Base-by-base conservation (phyloP, 2,888 invertebrate genomes). In the Andrena praecox region DNA sequence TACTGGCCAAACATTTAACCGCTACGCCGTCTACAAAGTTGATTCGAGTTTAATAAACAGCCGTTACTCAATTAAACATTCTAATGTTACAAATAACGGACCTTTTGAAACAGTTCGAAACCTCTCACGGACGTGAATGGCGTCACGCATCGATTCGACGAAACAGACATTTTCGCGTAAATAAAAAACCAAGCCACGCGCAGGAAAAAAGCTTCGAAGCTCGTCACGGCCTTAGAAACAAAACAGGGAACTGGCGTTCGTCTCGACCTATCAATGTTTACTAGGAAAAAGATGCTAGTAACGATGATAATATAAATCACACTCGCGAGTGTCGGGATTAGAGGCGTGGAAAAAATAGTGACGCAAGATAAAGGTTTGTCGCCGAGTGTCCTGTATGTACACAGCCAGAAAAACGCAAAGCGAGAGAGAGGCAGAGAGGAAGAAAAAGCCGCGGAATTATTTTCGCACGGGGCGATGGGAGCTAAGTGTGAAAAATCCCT, bases 241-340 rank as follows among this genome's bases (percentile, higher is more conserved):
- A 60, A 70, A 66, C 60, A 16, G 10, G 8, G 33, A 42, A 35
- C 16, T 24, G 7, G 8, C 6, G 48, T 42, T 67, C 70, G 67
- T 64, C 52, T 56, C 27, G 35, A 24, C 60, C 69, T 71, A 77
- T 83, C 78, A 56, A 20, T 69, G 69, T 79, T 85, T 83, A 80
- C 76, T 42, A 71, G 56, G 80, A 68, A 79, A 78, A 83, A 79
- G 64, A 77, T 71, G 71, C 80, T 67, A 42, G 63, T 76, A 69
- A 74, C 71, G 68, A 74, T 63, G 82, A 83, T 76, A 73, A 54
- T 68, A 71, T 71, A 83, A 83, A 83, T 83, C 70, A 66, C 27
- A 20, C 75, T 56, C n/a, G 29, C 74, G 24, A 52, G 63, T 27
- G 60, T 63, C 31, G n/a, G 33, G 24, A 68, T 62, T 50, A 33